Conservation (phyloP, 2,888 invertebrate species). For the Brenthis hecate region DNA sequence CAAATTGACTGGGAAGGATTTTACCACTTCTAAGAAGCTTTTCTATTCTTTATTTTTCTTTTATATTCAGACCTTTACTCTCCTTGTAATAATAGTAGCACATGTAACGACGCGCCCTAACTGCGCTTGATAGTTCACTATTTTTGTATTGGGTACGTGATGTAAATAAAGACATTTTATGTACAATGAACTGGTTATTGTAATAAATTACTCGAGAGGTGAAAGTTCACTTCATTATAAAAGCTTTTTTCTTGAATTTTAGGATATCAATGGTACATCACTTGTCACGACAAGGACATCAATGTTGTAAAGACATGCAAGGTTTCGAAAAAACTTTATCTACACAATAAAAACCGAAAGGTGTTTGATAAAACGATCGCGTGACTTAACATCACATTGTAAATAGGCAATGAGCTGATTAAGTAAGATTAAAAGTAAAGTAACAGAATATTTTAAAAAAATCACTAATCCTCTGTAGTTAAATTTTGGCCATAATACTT, state of each 20-base stretch:
- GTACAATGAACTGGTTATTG: constrained; percentile 9
- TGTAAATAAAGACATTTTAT: constrained; percentile 27
- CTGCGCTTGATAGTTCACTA: constrained; percentile 9
- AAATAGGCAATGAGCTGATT: constrained; percentile 75
- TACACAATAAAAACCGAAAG: constrained; percentile 75
- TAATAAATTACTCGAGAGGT: constrained; percentile 28
- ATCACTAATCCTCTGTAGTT: too few species aligned
- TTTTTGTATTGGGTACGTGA: constrained; percentile 27
- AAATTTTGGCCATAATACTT: too few species aligned
- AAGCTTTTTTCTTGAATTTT: constrained; percentile 42
- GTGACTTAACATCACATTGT: constrained; percentile 68
- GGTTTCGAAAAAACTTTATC: constrained; percentile 79
- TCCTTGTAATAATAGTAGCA: constrained; percentile 26
- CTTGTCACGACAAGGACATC: constrained; percentile 73
- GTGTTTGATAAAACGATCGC: constrained; percentile 80
- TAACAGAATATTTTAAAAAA: background rate
- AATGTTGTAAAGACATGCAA: constrained; percentile 76
- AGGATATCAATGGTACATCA: constrained; percentile 68
- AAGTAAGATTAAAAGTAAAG: constrained; percentile 43
- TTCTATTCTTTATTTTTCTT: constrained; percentile 46
- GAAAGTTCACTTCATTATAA: constrained; percentile 25
- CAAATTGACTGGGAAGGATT: constrained; percentile 77
- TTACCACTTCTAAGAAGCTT: constrained; percentile 49
- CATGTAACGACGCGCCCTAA: constrained; percentile 25
- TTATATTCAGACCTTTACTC: constrained; percentile 40